Conservation (phyloP, 2,888 invertebrate species). For the Noctua pronuba region DNA sequence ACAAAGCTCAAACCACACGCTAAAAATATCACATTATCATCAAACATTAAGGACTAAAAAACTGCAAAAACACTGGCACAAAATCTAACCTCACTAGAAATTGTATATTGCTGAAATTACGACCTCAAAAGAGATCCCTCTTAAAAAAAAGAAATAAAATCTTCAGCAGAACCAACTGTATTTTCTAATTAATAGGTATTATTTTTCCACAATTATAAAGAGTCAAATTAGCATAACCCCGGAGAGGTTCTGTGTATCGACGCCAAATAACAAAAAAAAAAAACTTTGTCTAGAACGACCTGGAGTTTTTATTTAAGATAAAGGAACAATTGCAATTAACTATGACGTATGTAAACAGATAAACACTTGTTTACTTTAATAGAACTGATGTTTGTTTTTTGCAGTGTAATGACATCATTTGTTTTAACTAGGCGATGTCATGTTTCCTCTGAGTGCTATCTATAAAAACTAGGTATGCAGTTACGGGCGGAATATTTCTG, state of each 20-base stretch:
- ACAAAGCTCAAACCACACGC: background rate
- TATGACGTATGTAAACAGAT: slow-evolving; percentile 3
- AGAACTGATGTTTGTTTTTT: slow-evolving; percentile 27
- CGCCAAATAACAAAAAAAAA: background rate
- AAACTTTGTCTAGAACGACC: background rate
- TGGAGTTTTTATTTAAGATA: background rate
- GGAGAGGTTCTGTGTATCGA: background rate
- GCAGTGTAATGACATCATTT: slow-evolving; percentile 41
- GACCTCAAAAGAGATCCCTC: background rate
- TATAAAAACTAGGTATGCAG: background rate
- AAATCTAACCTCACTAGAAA: background rate
- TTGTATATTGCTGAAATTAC: background rate
- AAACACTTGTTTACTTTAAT: slow-evolving; percentile 33
- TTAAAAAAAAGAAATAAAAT: background rate
- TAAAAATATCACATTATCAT: background rate
- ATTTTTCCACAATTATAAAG: background rate
- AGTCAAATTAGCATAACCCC: background rate
- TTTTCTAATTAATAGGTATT: background rate
- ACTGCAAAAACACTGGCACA: background rate
- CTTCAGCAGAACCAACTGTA: background rate
- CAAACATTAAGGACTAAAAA: background rate
- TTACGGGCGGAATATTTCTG: slow-evolving; percentile 16
- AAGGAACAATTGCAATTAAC: slow-evolving; percentile 2
- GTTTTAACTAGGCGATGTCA: slow-evolving; percentile 33
- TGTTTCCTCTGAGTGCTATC: slow-evolving; percentile 18